Evolutionary conservation across 2,888 invertebrate genomes (phyloP).

Genomic region (Agrotis ipsilon): DNA sequence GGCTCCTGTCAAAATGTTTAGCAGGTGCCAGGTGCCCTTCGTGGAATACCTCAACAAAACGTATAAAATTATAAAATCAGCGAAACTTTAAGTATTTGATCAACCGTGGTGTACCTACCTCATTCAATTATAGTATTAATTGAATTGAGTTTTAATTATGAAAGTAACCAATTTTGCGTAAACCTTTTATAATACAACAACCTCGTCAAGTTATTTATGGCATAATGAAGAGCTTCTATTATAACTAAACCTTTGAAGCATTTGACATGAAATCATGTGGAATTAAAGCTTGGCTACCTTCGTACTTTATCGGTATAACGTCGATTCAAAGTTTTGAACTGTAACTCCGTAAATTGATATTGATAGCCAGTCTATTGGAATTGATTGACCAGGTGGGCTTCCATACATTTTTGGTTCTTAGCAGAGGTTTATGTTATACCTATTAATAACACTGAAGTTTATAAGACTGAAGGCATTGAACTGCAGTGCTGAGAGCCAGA

Average conservation of each 20-base stretch:
- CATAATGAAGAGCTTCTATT: slow-evolving; percentile 5
- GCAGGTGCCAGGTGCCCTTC: too few relatives aligned
- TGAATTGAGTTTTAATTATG: not conserved
- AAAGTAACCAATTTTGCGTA: not conserved
- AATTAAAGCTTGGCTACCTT: slow-evolving; percentile 32
- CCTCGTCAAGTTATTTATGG: not conserved
- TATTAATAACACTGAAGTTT: not conserved
- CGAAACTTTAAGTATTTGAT: not conserved
- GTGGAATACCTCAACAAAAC: too few relatives aligned
- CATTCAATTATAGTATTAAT: not conserved
- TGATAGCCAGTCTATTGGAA: slow-evolving; percentile 34
- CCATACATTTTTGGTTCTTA: slow-evolving; percentile 7
- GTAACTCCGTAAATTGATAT: slow-evolving; percentile 46
- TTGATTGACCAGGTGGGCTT: slow-evolving; percentile 19
- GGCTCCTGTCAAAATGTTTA: too few relatives aligned
- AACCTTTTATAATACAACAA: not conserved
- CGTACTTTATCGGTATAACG: slow-evolving; percentile 35
- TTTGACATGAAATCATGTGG: slow-evolving; percentile 38
- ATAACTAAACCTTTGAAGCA: slow-evolving; percentile 36
- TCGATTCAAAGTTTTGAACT: slow-evolving; percentile 44
- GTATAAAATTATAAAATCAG: not conserved
- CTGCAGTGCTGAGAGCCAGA: not conserved
- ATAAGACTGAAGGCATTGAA: not conserved
- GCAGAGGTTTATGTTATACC: not conserved
- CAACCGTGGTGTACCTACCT: not conserved